Conservation (phyloP, 2,888 invertebrate genomes). For the Himalopsyche japonica region DNA sequence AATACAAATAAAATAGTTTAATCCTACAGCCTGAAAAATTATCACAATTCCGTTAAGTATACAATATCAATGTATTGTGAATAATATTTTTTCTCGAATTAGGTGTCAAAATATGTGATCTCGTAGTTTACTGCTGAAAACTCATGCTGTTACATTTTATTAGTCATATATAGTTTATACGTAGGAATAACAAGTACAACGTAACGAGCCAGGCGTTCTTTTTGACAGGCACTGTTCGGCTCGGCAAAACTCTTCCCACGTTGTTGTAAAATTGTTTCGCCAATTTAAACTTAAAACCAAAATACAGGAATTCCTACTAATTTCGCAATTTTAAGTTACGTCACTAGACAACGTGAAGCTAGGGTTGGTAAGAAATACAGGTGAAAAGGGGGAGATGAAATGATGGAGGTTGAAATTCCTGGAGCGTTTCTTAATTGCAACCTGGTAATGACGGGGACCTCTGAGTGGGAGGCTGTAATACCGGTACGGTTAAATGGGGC, state of each 20-base stretch:
- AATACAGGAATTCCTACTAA: conserved; percentile 28
- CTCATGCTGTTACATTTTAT: neutral
- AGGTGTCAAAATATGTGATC: too few relatives aligned
- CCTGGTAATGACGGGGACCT: conserved; percentile 35
- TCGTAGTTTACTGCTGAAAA: neutral
- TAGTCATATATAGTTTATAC: neutral
- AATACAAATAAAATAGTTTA: too few relatives aligned
- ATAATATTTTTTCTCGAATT: neutral
- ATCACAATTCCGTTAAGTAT: too few relatives aligned
- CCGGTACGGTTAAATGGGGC: conserved; percentile 31
- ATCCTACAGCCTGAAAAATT: too few relatives aligned
- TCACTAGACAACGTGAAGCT: neutral
- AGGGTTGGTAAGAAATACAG: conserved; percentile 1
- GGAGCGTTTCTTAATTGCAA: conserved; percentile 38
- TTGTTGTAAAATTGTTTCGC: conserved; percentile 28
- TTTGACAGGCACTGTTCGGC: conserved; percentile 1
- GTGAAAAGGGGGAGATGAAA: neutral
- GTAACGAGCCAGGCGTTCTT: neutral
- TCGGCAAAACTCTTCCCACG: neutral
- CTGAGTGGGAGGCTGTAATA: conserved; percentile 16
- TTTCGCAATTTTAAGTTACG: conserved; percentile 33
- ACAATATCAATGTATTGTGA: neutral
- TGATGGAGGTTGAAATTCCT: conserved; percentile 25
- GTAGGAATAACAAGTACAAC: neutral
- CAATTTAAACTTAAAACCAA: conserved; percentile 36